Base-by-base conservation (phyloP, 1,140 invertebrate genomes). In the Mycetomoellerius zeteki region DNA sequence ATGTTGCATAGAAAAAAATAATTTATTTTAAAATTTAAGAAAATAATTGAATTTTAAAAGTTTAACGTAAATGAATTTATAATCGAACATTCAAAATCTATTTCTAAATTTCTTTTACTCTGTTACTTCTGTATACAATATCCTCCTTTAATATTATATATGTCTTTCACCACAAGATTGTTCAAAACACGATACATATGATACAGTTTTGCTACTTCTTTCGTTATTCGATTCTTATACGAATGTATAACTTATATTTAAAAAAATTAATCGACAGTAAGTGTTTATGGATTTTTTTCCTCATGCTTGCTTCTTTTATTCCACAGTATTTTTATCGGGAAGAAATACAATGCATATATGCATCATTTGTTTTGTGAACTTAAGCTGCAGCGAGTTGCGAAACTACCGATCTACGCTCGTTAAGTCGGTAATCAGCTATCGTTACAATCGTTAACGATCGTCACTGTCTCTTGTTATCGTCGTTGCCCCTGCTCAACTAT, bases 371-470 rank as follows among this genome's bases (percentile, higher is more conserved):
- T 27, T 16, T 12, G 30, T 24, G 54, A 37, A 43, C 8, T 76
- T 60, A 19, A 37, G 12, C 7, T 58, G 21, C 21, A 43, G n/a
- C 14, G 21, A 37, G 21, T 54, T 24, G 3, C 33, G 54, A 19
- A 21, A 16, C 27, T 71, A 50, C 30, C 21, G 50, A 77, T 21
- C n/a, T 58, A 37, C 8, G 43, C 85, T 75, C 54, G 86, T 88
- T 81, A 75, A 75, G 47, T 71, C n/a, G 2, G n/a, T 56, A 54
- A 54, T 54, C 19, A 54, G 52, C 19, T 54, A 21, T 56, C 85
- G 65, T 90, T 80, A 91, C 52, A 54, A 82, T 78, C 85, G 69
- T 78, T 84, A 81, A 85, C 71, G 58, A 78, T 88, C 67, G 69
- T 33, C 58, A 82, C 56, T 56, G 81, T 87, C 19, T 80, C 73